Percentiles rank a stretch among this genome's conserved stretches.
phyloP scores from a whole-genome alignment of 2,797 vertebrate species.

The Brachyrhaphis roseni region DNA sequence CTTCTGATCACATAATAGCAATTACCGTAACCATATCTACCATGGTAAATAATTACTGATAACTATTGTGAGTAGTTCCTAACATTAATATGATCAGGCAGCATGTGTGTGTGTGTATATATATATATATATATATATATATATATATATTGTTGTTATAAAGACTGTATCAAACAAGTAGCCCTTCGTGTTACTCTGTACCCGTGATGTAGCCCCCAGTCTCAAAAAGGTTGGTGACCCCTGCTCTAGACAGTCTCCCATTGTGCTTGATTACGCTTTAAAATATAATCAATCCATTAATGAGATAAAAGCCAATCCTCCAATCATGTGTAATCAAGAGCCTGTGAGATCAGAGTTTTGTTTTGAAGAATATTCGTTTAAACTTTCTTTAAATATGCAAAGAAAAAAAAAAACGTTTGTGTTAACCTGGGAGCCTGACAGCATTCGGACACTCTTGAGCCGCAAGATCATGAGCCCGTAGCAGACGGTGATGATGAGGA shows the following conservation, averaged over 20 bases:
- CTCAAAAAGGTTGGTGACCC: too few relatives aligned
- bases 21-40: too few relatives aligned
- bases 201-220: too few relatives aligned
- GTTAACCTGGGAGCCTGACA: slow-evolving; percentile 91
- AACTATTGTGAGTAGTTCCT: too few relatives aligned
- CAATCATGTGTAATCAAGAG: slow-evolving; percentile 13
- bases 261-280: slow-evolving; percentile 26
- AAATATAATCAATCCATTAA: slow-evolving; percentile 11
- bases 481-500: slow-evolving; percentile 97
- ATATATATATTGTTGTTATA: too few relatives aligned
- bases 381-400: neutral
- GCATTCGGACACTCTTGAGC: slow-evolving; percentile 96
- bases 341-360: neutral
- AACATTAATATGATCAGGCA: too few relatives aligned
- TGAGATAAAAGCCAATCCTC: neutral
- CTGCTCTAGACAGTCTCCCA: neutral
- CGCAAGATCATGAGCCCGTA: slow-evolving; percentile 98
- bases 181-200: too few relatives aligned
- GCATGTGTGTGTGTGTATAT: too few relatives aligned
- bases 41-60: too few relatives aligned
- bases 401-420: neutral
- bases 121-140: too few relatives aligned
- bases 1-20: too few relatives aligned
- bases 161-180: too few relatives aligned
- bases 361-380: neutral